Percentiles rank a stretch among this genome's conserved stretches.
Evolutionary conservation across 1,140 invertebrate species (phyloP).

Genomic region (Megalopta genalis): DNA sequence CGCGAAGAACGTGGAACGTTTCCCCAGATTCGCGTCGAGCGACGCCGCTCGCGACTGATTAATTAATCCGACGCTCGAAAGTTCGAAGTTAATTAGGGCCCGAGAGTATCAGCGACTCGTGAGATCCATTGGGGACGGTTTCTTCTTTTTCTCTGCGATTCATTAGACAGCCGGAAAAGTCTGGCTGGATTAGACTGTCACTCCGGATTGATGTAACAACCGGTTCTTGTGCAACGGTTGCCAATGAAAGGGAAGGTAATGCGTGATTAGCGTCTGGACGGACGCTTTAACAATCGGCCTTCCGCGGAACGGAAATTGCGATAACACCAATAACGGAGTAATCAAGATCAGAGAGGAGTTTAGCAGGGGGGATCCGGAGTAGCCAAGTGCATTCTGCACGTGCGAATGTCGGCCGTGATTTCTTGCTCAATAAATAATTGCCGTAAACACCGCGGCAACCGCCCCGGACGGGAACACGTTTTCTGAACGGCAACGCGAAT

Average conservation of each 20-base stretch:
- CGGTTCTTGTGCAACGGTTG: slow-evolving; percentile 35
- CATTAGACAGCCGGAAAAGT: background rate
- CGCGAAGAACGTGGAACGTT: too few species aligned
- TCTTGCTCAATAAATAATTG: slow-evolving; percentile 24
- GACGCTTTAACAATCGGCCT: slow-evolving; percentile 43
- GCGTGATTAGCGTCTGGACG: slow-evolving; percentile 43
- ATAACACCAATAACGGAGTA: slow-evolving; percentile 41
- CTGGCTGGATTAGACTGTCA: slow-evolving; percentile 12
- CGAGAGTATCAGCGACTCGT: too few species aligned
- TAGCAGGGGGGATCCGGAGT: background rate
- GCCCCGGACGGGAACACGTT: background rate
- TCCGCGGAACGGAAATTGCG: slow-evolving; percentile 42
- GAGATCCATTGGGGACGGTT: too few species aligned
- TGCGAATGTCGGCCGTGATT: background rate
- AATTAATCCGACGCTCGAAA: too few species aligned
- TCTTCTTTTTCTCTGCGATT: background rate
- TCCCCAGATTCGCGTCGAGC: too few species aligned
- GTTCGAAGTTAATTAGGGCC: too few species aligned
- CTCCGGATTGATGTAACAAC: slow-evolving; percentile 39
- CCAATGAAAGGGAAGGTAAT: slow-evolving; percentile 44
- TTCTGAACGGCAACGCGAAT: background rate
- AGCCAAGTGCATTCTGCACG: background rate
- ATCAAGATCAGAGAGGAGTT: slow-evolving; percentile 39
- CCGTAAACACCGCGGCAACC: background rate
- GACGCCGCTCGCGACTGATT: too few species aligned